These are phyloP conservation scores for Callyntrura sp. DNA, from an alignment of 2,888 invertebrate species.

Conservation along the genomic window DNA sequence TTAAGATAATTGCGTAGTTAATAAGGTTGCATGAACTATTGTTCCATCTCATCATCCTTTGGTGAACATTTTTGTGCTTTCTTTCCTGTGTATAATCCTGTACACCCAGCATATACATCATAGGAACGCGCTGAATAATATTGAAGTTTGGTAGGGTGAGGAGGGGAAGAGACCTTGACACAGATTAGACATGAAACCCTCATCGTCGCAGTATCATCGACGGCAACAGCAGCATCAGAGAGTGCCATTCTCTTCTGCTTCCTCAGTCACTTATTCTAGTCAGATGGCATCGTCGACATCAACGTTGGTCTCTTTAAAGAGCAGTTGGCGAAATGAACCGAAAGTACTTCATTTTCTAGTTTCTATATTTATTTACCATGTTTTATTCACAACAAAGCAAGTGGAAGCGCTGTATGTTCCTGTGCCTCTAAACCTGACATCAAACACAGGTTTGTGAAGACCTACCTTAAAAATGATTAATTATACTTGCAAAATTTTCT, in stretches of 20 bases:
- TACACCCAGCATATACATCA: neutral
- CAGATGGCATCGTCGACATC: constrained; percentile 54
- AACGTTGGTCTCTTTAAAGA: neutral
- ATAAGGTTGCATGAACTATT: neutral
- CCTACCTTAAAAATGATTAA: neutral
- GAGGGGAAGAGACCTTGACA: constrained; percentile 46
- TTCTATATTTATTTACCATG: constrained; percentile 42
- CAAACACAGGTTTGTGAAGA: constrained; percentile 64
- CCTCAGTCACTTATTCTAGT: constrained; percentile 16
- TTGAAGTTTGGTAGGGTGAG: constrained; percentile 1
- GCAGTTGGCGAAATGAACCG: constrained; percentile 9
- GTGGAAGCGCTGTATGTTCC: constrained; percentile 69
- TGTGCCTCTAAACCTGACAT: constrained; percentile 74
- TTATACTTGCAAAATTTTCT: neutral
- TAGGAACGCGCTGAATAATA: neutral
- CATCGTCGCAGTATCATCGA: neutral
- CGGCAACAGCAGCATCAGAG: neutral
- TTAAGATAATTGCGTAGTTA: neutral
- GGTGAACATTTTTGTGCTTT: constrained; percentile 7
- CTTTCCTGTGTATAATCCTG: neutral
- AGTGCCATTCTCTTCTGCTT: neutral
- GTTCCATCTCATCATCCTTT: constrained; percentile 1
- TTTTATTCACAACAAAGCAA: constrained; percentile 52
- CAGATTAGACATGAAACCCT: constrained; percentile 42
- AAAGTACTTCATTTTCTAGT: constrained; percentile 69